phyloP scores from a whole-genome alignment of 1,140 invertebrate species.

The Danaus plexippus region DNA sequence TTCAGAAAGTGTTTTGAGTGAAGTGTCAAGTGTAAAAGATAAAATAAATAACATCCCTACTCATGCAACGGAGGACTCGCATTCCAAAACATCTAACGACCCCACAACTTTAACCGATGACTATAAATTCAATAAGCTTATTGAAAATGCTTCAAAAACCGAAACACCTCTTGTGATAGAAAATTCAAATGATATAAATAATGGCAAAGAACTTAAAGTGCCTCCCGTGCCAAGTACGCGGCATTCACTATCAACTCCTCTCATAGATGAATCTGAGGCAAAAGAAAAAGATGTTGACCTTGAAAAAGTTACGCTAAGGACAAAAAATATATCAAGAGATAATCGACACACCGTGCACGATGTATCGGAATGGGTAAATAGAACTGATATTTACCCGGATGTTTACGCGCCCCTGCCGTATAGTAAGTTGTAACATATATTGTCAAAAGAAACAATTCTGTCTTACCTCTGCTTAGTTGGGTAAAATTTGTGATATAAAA shows the following conservation, averaged over 20 bases:
- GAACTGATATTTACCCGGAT: slow-evolving; percentile 58
- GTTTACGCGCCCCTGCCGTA: slow-evolving; percentile 63
- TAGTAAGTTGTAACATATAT: slow-evolving; percentile 41
- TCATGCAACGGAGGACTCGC: not conserved
- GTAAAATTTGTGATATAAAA: no score
- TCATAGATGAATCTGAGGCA: not conserved
- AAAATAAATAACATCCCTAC: slow-evolving; percentile 3
- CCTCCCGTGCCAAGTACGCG: slow-evolving; percentile 3
- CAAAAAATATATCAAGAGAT: slow-evolving; percentile 20
- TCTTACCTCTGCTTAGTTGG: no score
- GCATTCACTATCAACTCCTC: no score
- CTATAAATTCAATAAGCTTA: slow-evolving; percentile 47
- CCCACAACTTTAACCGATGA: slow-evolving; percentile 50
- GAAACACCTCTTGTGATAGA: not conserved
- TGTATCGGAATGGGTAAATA: slow-evolving; percentile 50
- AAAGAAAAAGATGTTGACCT: slow-evolving; percentile 8
- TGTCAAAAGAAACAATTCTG: not conserved
- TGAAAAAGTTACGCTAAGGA: slow-evolving; percentile 11
- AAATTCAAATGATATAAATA: slow-evolving; percentile 4
- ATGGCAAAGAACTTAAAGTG: slow-evolving; percentile 4
- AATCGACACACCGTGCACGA: slow-evolving; percentile 55
- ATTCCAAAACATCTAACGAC: slow-evolving; percentile 12
- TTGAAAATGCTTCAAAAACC: slow-evolving; percentile 25
- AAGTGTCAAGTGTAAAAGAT: slow-evolving; percentile 26
- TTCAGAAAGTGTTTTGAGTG: slow-evolving; percentile 47